phyloP scores from a whole-genome alignment of 2,888 invertebrate genomes.

The Adelphocoris suturalis region DNA sequence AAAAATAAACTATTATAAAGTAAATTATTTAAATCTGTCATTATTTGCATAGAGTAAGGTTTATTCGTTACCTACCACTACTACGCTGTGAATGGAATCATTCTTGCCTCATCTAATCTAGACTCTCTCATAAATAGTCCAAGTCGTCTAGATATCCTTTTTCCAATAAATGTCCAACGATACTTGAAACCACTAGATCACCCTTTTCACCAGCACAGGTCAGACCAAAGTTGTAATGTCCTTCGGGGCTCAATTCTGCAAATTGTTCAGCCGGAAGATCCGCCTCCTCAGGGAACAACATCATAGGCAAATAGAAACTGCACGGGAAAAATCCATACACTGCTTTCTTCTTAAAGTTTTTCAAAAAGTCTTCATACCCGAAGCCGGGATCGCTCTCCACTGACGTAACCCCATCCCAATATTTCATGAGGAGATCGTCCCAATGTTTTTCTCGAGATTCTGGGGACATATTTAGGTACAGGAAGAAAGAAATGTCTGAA shows the following conservation, averaged over 20 bases:
- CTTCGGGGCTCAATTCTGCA: conserved; percentile 49
- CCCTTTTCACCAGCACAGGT: conserved; percentile 71
- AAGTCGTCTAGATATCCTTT: conserved; percentile 75
- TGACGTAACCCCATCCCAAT: conserved; percentile 74
- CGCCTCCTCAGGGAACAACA: conserved; percentile 69
- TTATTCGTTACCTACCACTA: no score
- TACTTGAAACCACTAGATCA: conserved; percentile 69
- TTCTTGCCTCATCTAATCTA: no score
- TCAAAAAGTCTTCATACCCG: conserved; percentile 66
- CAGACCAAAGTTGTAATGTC: conserved; percentile 6
- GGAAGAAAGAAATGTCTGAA: conserved; percentile 78
- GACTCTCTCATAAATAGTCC: conserved; percentile 31
- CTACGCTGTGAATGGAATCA: no score
- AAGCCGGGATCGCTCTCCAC: conserved; percentile 62
- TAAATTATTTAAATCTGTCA: no score
- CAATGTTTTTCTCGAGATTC: conserved; percentile 76
- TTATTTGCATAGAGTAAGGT: no score
- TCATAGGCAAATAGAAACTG: conserved; percentile 74
- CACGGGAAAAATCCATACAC: conserved; percentile 72
- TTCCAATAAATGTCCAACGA: conserved; percentile 75
- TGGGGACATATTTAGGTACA: conserved; percentile 78
- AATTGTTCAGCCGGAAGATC: conserved; percentile 5
- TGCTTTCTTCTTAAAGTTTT: conserved; percentile 69
- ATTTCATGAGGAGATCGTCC: conserved; percentile 77
- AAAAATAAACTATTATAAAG: no score